Evolutionary conservation across 1,140 invertebrate genomes (phyloP).

Genomic region (Heliconius melpomene): DNA sequence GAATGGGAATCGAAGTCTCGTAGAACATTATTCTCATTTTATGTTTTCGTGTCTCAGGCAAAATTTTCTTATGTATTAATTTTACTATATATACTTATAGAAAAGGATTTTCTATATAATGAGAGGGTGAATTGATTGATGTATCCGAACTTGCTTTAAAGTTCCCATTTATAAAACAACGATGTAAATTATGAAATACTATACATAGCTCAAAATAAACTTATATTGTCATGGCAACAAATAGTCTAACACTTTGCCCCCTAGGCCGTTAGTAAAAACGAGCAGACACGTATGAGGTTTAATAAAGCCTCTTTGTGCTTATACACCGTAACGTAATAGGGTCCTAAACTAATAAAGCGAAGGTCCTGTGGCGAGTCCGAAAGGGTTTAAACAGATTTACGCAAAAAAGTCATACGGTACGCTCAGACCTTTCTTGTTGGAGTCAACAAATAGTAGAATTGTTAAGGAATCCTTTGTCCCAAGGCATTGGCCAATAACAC

Average conservation of each 20-base stretch:
- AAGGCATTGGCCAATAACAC: slow-evolving; percentile 22
- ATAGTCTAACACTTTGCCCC: background rate
- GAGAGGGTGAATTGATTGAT: no score
- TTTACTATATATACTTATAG: no score
- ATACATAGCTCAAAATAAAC: background rate
- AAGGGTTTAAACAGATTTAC: slow-evolving; percentile 67
- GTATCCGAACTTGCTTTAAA: no score
- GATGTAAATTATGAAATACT: background rate
- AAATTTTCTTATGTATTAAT: no score
- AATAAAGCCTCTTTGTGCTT: slow-evolving; percentile 64
- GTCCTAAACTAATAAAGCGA: slow-evolving; percentile 74
- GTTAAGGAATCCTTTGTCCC: slow-evolving; percentile 33
- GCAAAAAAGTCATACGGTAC: slow-evolving; percentile 48
- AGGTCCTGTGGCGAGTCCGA: slow-evolving; percentile 52
- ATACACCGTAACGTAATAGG: slow-evolving; percentile 64
- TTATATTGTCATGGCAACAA: slow-evolving; percentile 9
- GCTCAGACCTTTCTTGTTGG: slow-evolving; percentile 27
- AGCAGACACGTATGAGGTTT: slow-evolving; percentile 49
- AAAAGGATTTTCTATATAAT: no score
- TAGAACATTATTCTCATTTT: no score
- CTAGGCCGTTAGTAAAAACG: slow-evolving; percentile 39
- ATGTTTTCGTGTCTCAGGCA: no score
- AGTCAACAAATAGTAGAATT: slow-evolving; percentile 36
- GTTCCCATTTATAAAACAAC: no score
- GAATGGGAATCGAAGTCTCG: no score